Evolutionary conservation across 2,888 invertebrate genomes (phyloP), one percentile per base, ranked within the genome.

Genomic region (Sphaerophoria taeniata): DNA sequence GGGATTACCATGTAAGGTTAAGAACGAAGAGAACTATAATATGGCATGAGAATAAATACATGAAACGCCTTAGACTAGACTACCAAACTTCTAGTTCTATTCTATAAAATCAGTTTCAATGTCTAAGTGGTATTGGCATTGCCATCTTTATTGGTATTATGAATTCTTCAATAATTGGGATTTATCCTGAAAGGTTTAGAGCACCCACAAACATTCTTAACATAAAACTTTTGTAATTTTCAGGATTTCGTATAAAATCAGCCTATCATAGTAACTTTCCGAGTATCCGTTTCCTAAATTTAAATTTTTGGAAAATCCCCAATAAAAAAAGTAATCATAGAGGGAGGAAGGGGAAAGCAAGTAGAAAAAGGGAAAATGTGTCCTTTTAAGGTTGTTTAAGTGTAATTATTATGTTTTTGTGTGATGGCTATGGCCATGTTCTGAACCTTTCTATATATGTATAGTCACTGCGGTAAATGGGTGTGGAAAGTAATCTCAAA

Each of bases 1-100:
- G 49, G 49, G 49, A 65, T 65, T 63, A 63, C 63, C 63, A 63
- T 63, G 49, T 63, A 47, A 63, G 34, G 63, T 34, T 65, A 3
- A 36, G 49, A 34, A 49, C 12, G 16, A 47, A 31, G 12, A 11
- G 47, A 12, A 31, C 12, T n/a, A 43, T 11, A 43, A 12, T 43
- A 11, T 9, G 43, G 39, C 11, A 43, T 43, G 45, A 61, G 43
- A 24, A 60, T n/a, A 60, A 24, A 14, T 36, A 43, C n/a, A 61
- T 14, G 31, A 61, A 31, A 61, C n/a, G 31, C 45, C 43, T 31
- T n/a, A 12, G 39, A 60, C n/a, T n/a, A n/a, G n/a, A n/a, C n/a
- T n/a, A 31, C n/a, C 16, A 3, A n/a, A 61, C 24, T 61, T 61
- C 60, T 9, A 33, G 31, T 6, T 61, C 43, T 24, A 61, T 43